A percentile compares a stretch with the other conserved stretches of the same genome.
Evolutionary conservation across 2,888 invertebrate genomes (phyloP).

Genomic region (Monoplex corrugatus): DNA sequence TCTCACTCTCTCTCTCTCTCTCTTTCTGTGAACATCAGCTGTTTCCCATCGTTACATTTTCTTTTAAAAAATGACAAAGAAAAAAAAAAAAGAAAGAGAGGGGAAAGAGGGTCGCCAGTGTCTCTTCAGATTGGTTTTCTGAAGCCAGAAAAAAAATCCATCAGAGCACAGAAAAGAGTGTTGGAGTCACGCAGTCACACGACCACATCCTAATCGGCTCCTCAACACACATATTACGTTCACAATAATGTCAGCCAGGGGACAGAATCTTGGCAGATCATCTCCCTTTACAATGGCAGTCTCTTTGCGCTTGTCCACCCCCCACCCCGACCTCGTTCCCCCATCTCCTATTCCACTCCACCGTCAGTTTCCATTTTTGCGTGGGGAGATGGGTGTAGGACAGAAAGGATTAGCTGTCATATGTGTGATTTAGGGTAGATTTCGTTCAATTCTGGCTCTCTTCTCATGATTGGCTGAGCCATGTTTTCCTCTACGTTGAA

Average conservation of each 20-base stretch:
- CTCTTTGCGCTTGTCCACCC: not conserved
- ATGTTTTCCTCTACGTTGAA: not conserved
- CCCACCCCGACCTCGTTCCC: not conserved
- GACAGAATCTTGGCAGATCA: not conserved
- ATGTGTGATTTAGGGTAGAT: slow-evolving; percentile 9
- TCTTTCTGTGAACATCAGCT: too few relatives aligned
- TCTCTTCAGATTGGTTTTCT: too few relatives aligned
- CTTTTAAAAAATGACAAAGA: not conserved
- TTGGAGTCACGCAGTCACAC: not conserved
- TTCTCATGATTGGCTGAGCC: not conserved
- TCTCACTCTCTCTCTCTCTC: slow-evolving; percentile 9
- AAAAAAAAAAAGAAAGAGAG: not conserved
- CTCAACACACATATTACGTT: not conserved
- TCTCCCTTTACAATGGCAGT: not conserved
- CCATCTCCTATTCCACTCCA: not conserved
- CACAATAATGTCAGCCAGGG: not conserved
- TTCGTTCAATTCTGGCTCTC: not conserved
- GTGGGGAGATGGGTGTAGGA: not conserved
- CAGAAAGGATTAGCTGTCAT: slow-evolving; percentile 14
- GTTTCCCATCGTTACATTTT: not conserved
- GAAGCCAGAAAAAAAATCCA: too few relatives aligned
- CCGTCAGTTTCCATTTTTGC: slow-evolving; percentile 26
- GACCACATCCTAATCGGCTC: not conserved
- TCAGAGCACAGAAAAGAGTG: too few relatives aligned
- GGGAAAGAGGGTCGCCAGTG: not conserved